Conservation (phyloP, 2,888 invertebrate genomes). For the Aethes cnicana region DNA sequence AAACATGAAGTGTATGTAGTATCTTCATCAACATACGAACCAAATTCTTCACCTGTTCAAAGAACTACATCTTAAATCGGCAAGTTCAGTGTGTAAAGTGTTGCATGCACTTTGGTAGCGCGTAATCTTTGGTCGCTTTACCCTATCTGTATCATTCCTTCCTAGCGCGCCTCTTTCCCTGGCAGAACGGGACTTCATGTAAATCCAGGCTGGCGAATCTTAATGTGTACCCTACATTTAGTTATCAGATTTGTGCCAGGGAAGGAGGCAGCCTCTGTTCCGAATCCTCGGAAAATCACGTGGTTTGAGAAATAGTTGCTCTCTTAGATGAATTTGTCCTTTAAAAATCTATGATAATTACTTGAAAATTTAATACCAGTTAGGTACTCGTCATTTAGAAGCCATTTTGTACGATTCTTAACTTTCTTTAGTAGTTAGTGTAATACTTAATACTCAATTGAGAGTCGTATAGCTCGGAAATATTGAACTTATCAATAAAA, state of each 20-base stretch:
- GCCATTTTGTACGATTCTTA: conserved; percentile 26
- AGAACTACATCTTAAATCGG: too few relatives aligned
- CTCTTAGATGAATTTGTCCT: conserved; percentile 51
- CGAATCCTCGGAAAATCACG: conserved; percentile 43
- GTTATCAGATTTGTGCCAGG: conserved; percentile 16
- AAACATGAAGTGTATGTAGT: too few relatives aligned
- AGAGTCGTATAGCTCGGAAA: conserved; percentile 34
- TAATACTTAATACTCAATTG: conserved; percentile 57
- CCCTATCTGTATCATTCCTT: conserved; percentile 46
- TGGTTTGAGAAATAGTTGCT: conserved; percentile 51
- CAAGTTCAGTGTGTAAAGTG: too few relatives aligned
- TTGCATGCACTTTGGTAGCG: conserved; percentile 20
- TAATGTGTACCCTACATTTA: conserved; percentile 17
- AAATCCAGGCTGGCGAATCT: conserved; percentile 8
- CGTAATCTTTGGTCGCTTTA: conserved; percentile 24
- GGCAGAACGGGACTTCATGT: conserved; percentile 13
- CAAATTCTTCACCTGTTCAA: too few relatives aligned
- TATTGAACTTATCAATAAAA: conserved; percentile 51
- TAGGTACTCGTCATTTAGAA: conserved; percentile 26
- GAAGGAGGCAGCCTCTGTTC: conserved; percentile 26
- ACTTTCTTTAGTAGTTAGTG: conserved; percentile 36
- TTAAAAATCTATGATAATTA: conserved; percentile 20
- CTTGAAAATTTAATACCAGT: conserved; percentile 26
- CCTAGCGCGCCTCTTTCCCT: conserved; percentile 17
- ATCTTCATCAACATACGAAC: too few relatives aligned